Conservation (phyloP, 1,140 invertebrate genomes). For the Pseudobourletiella spinata region DNA sequence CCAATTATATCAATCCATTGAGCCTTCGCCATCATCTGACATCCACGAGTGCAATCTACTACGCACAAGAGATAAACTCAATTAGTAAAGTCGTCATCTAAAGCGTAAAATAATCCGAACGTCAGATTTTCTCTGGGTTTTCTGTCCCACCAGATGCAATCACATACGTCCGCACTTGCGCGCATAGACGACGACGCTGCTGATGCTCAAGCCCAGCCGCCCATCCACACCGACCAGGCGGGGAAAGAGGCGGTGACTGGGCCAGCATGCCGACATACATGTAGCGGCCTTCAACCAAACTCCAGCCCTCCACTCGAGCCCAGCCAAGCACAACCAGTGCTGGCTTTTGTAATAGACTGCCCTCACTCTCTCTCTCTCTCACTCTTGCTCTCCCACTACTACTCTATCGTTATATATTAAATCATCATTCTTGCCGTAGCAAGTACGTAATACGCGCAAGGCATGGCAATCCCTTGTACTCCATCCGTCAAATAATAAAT, state of each 20-base stretch:
- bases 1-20: no score
- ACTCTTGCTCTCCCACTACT: no score
- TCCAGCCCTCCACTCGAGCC: conserved; percentile 4
- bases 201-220: neutral
- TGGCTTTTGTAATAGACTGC: no score
- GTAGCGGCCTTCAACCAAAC: neutral
- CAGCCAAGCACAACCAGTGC: conserved; percentile 21
- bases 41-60: no score
- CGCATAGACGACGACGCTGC: neutral
- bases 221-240: conserved; percentile 7
- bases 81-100: neutral
- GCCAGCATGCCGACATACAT: conserved; percentile 1
- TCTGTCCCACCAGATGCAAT: neutral
- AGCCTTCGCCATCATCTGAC: no score
- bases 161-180: neutral
- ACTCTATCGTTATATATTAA: no score
- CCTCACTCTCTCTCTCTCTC: no score
- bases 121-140: neutral
- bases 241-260: conserved; percentile 11
- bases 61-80: neutral
- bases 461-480: no score
- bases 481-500: no score
- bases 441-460: no score
- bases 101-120: neutral
- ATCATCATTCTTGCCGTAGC: no score